Conservation (phyloP, 1,140 invertebrate genomes). For the Trissolcus basalis region DNA sequence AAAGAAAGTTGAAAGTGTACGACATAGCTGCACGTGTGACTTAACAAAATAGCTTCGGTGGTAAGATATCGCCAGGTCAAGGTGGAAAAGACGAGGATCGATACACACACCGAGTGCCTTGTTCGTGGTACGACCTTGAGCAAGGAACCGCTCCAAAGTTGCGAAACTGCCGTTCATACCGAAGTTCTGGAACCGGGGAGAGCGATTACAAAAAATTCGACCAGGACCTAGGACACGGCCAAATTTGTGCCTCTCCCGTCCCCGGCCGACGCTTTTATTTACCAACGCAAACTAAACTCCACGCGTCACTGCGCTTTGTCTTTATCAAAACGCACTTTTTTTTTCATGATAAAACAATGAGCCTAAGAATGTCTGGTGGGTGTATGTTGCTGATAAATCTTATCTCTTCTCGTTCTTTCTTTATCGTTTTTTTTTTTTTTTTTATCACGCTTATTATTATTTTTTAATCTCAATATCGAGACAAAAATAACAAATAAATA, state of each 20-base stretch:
- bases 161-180: constrained; percentile 24
- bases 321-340: too few species aligned
- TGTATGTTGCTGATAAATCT: too few species aligned
- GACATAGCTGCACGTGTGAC: constrained; percentile 36
- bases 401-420: too few species aligned
- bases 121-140: constrained; percentile 55
- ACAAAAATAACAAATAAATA: too few species aligned
- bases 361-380: too few species aligned
- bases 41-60: constrained; percentile 47
- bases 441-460: too few species aligned
- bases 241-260: constrained; percentile 10
- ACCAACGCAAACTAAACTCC: neutral
- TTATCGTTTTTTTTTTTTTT: too few species aligned
- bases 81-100: constrained; percentile 57
- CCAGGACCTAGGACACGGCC: constrained; percentile 35
- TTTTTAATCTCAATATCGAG: too few species aligned
- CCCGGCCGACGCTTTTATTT: neutral
- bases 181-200: constrained; percentile 12
- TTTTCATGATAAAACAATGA: too few species aligned
- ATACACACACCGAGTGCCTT: constrained; percentile 50
- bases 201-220: constrained; percentile 10
- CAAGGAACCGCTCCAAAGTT: constrained; percentile 27
- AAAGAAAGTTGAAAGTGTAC: constrained; percentile 22
- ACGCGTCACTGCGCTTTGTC: too few species aligned
- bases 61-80: constrained; percentile 60